Base-by-base conservation (phyloP, 2,113 vertebrate genomes). In the Cygnus atratus region DNA sequence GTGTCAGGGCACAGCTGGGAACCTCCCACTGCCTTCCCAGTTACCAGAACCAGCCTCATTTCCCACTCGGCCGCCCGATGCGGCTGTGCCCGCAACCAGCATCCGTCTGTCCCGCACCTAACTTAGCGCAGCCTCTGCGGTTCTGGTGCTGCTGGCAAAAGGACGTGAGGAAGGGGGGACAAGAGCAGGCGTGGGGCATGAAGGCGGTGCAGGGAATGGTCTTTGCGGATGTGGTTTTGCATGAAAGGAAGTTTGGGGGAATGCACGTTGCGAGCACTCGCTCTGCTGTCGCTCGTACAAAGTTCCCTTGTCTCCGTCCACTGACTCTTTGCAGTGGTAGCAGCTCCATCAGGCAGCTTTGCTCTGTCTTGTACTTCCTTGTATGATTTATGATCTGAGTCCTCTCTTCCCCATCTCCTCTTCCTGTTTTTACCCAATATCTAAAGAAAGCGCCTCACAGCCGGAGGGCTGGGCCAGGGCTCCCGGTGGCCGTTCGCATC, bases 91-190 rank as follows among this genome's bases (percentile, higher is more conserved):
- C 25, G 29, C 54, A 57, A 31, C 28, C 54, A 29, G 54, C 16
- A 11, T 57, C 82, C 13, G 0, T 5, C 29, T 33, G 71, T 77
- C 72, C 19, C 1, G 15, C 25, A 1, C 37, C 0, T 9, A 13
- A 13, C 20, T 8, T 2, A 8, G 76, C 7, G 0, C n/a, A 6
- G 17, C 43, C 28, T 25, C 0, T 3, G 33, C 10, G 0, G 1
- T 4, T 11, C 11, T 12, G 55, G 54, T 31, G 48, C 54, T 6
- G 25, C 8, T 43, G 57, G 83, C 44, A 28, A 5, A 4, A 9
- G 44, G 37, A 17, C n/a, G 11, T 35, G 74, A 72, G 44, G 28
- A 9, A 3, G 0, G 0, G 24, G 11, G 63, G 70, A 6, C 4
- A 16, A 0, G 4, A 2, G 75, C 2, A 4, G 16, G 7, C 84